Conservation (phyloP, 2,113 vertebrate species). For the Chloropsis cyanopogon region DNA sequence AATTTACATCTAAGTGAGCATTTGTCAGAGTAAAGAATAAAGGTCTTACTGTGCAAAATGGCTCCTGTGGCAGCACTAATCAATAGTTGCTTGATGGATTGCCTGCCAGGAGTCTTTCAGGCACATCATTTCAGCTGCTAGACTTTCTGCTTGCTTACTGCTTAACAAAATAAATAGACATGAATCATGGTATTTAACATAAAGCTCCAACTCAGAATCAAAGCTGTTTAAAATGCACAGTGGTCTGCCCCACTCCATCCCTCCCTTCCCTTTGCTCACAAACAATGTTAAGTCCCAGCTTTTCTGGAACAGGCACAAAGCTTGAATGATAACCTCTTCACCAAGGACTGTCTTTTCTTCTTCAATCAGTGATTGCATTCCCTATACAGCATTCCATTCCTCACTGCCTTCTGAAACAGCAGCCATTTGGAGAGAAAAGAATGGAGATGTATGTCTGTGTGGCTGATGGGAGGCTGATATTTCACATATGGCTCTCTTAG, state of each 20-base stretch:
- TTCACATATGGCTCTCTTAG: slow-evolving; percentile 36
- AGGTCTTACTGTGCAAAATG: slow-evolving; percentile 57
- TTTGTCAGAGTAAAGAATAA: slow-evolving; percentile 57
- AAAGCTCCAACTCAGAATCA: slow-evolving; percentile 43
- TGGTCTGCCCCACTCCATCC: background rate
- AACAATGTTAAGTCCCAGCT: background rate
- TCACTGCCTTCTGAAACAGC: background rate
- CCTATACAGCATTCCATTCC: background rate
- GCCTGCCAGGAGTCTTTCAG: slow-evolving; percentile 64
- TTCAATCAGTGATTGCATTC: background rate
- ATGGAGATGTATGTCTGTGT: background rate
- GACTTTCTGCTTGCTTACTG: slow-evolving; percentile 73
- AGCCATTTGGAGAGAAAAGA: background rate
- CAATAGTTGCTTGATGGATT: slow-evolving; percentile 67
- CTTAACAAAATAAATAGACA: slow-evolving; percentile 70
- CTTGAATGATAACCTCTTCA: slow-evolving; percentile 18
- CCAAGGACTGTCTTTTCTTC: background rate
- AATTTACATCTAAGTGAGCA: slow-evolving; percentile 40
- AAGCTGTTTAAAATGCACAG: slow-evolving; percentile 54
- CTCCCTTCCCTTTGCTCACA: background rate
- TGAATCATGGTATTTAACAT: slow-evolving; percentile 66
- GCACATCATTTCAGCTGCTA: slow-evolving; percentile 64
- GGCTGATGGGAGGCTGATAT: background rate
- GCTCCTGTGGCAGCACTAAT: slow-evolving; percentile 44
- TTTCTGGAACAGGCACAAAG: background rate